Base-by-base conservation (phyloP, 2,113 vertebrate genomes). In the Callorhinus ursinus region DNA sequence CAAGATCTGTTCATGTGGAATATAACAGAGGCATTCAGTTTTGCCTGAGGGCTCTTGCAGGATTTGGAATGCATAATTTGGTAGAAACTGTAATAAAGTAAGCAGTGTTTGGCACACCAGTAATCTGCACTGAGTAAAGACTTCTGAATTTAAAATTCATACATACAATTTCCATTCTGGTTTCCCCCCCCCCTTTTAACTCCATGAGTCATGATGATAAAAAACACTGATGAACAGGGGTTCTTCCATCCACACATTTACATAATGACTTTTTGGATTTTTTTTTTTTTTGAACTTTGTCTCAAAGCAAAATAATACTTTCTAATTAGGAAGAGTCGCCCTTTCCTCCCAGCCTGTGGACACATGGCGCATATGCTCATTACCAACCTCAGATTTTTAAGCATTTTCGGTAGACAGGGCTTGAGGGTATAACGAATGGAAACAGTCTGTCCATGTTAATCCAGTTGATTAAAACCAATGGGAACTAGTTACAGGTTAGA, bases 381-480 rank as follows among this genome's bases (percentile, higher is more conserved):
- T 94, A 74, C 39, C 33, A 83, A 63, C 0, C 12, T 49, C 90
- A 82, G 33, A 92, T 93, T 90, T 83, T 77, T 24, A 96, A 95
- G 76, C 33, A 57, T 39, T 95, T 94, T 90, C 59, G 88, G 49
- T 33, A 92, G 84, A 88, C 67, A 65, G 53, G 5, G 13, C 53
- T 82, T 72, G 63, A 61, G 42, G 59, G 51, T 42, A 65, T 39
- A 96, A 90, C 84, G 26, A 94, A 79, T 71, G 39, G 24, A 87
- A 97, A 90, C 71, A 92, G 36, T 18, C 67, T 94, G 86, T 36
- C 7, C 46, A 31, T 85, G n/a, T 84, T 77, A 95, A 95, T 69
- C 18, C 18, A 90, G 36, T 51, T 82, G 46, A 96, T 83, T 92
- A 93, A 96, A 97, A 90, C 22, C 79, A 97, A 18, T 4, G 28